Percentiles rank a stretch among this genome's conserved stretches.
Conservation (phyloP, 1,140 invertebrate species). For the Bemisia tabaci region DNA sequence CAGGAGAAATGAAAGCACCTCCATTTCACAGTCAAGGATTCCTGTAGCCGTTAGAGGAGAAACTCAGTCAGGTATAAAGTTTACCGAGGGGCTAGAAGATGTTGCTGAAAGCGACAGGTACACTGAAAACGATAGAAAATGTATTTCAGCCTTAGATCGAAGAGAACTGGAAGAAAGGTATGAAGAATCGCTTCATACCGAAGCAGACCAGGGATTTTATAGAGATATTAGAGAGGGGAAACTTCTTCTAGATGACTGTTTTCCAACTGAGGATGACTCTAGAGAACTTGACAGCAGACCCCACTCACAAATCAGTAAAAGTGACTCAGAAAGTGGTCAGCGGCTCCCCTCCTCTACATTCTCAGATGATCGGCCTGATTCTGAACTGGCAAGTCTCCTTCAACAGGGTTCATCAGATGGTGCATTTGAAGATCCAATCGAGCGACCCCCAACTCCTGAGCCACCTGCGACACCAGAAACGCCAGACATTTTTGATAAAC, state of each 20-base stretch:
- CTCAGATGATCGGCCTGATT: constrained; percentile 32
- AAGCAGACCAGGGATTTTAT: constrained; percentile 32
- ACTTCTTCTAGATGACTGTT: constrained; percentile 22
- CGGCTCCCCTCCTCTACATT: constrained; percentile 27
- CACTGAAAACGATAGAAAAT: constrained; percentile 23
- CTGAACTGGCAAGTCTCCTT: constrained; percentile 31
- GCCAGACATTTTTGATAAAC: too few species aligned
- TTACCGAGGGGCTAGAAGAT: constrained; percentile 17
- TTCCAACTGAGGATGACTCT: constrained; percentile 19
- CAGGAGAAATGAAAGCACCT: constrained; percentile 38
- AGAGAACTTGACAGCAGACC: constrained; percentile 25
- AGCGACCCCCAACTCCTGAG: constrained; percentile 37
- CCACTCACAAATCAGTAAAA: constrained; percentile 30
- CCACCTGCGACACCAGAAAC: constrained; percentile 26
- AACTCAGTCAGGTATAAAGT: background rate
- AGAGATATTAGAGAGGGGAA: constrained; percentile 27
- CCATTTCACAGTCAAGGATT: background rate
- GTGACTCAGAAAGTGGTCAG: constrained; percentile 28
- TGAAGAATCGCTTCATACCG: constrained; percentile 25
- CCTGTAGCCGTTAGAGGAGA: background rate
- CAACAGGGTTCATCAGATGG: constrained; percentile 24
- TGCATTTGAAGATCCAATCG: constrained; percentile 33
- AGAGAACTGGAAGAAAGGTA: constrained; percentile 29
- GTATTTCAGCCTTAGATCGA: constrained; percentile 25
- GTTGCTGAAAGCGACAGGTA: constrained; percentile 30